These are phyloP conservation scores for Indicator maculatus DNA, from an alignment of 2,113 vertebrate genomes.

Conservation along the genomic window DNA sequence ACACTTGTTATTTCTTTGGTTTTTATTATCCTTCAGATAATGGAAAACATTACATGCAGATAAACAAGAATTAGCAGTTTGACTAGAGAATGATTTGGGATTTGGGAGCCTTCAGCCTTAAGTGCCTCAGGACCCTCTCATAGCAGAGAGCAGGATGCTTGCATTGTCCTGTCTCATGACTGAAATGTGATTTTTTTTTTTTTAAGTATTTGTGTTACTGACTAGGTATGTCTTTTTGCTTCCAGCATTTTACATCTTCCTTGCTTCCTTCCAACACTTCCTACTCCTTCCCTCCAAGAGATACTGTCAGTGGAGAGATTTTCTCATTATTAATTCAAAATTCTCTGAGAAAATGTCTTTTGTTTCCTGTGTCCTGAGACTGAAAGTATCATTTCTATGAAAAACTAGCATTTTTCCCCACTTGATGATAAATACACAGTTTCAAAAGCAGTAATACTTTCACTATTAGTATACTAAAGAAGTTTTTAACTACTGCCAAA, in stretches of 20 bases:
- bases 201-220: neutral
- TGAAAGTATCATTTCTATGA: neutral
- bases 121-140: fast-evolving
- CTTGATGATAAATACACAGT: neutral
- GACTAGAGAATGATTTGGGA: neutral
- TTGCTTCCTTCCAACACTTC: neutral
- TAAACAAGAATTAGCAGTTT: neutral
- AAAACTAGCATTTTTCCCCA: neutral
- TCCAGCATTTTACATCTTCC: neutral
- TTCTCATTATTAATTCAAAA: neutral
- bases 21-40: neutral
- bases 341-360: neutral
- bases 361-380: neutral
- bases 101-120: neutral
- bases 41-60: neutral
- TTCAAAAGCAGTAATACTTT: neutral
- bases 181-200: neutral
- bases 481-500: neutral
- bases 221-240: neutral
- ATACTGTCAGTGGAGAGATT: neutral
- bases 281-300: neutral
- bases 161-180: neutral
- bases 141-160: neutral
- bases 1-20: neutral
- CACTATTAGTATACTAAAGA: neutral